Conservation (phyloP, 2,797 vertebrate species). For the Serranus cabrilla region DNA sequence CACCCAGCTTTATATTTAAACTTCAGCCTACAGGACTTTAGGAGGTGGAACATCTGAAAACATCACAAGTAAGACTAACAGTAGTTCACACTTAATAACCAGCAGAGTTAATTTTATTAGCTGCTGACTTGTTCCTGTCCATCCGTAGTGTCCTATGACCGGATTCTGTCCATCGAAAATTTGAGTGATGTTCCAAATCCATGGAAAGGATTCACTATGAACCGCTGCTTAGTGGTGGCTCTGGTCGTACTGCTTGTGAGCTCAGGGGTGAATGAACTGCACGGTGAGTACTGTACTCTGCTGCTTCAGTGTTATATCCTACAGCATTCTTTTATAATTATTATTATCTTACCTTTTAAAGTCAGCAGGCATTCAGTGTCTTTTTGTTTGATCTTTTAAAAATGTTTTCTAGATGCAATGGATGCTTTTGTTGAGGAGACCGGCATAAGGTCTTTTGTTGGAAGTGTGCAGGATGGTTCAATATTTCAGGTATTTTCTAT, state of each 20-base stretch:
- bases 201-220: constrained; percentile 93
- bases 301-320: background rate
- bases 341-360: background rate
- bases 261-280: constrained; percentile 89
- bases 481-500: constrained; percentile 72
- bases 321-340: too few species aligned
- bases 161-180: constrained; percentile 79
- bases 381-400: background rate
- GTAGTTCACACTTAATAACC: background rate
- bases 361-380: background rate
- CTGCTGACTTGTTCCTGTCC: constrained; percentile 21
- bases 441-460: constrained; percentile 61
- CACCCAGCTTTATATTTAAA: background rate
- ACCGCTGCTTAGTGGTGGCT: constrained; percentile 91
- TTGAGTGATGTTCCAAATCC: constrained; percentile 86
- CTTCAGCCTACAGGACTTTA: constrained; percentile 3
- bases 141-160: constrained; percentile 80
- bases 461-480: constrained; percentile 68
- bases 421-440: constrained; percentile 77
- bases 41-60: constrained; percentile 25
- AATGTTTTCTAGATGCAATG: constrained; percentile 77
- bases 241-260: constrained; percentile 89
- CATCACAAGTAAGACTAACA: constrained; percentile 63
- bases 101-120: background rate
- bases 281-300: constrained; percentile 84